Base-by-base conservation (phyloP, 1,140 invertebrate species). In the Papilio glaucus region DNA sequence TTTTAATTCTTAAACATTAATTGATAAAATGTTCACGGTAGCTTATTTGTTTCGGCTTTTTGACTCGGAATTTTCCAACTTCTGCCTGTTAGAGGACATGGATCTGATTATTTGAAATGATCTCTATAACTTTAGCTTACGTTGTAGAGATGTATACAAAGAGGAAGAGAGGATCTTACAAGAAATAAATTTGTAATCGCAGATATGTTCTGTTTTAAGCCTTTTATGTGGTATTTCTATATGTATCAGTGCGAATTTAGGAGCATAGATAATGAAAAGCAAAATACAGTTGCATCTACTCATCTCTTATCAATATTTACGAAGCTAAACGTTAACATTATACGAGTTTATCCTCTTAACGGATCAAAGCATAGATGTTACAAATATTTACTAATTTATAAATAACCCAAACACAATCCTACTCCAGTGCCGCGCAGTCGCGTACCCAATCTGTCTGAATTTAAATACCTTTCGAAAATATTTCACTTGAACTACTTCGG, bases 341-440 rank as follows among this genome's bases (percentile, higher is more conserved):
- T 18, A 69, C 38, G 42, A 53, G 67, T 49, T 69, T 69, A 69
- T 69, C 67, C 67, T 69, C 42, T 69, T 69, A 69, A 39, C 67
- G 53, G 67, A 69, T 69, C 67, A 69, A 68, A 24, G 15, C 42
- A 39, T 68, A 68, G 41, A 68, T 68, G 67, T 69, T 69, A 15
- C 67, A 69, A 69, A 69, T 69, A 53, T 69, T 69, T 69, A 37
- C 42, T 33, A 53, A 33, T 69, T 69, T 69, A 69, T 69, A 69
- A 69, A 69, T 69, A 69, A 33, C 42, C 26, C 42, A 69, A 49
- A 69, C 67, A 49, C 42, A 33, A 53, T 69, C 26, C 26, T 37
- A 13, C 65, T 45, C 2, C 26, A 69, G 39, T 49, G 41, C 5
- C 41, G 37, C 33, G 2, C 8, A 26, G 21, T 68, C 57, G 21